Evolutionary conservation across 2,797 vertebrate species (phyloP), one percentile per base, ranked within the genome.

Genomic region (Chelidonichthys spinosus): DNA sequence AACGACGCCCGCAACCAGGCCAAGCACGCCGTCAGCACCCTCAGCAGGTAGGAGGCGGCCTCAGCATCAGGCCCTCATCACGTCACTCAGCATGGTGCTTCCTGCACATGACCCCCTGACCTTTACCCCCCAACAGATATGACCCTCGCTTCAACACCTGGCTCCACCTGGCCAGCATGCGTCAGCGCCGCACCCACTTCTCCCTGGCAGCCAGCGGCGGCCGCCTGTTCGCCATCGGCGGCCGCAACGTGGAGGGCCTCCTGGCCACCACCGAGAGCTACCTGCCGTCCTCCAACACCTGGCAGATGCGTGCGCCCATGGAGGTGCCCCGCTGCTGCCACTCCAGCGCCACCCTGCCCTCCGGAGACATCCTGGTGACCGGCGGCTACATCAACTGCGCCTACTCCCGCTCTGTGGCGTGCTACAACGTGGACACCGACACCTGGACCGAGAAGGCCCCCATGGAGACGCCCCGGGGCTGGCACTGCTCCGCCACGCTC

Each of bases 91-190:
- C 17, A 35, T 32, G 37, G 7, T 7, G 40, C 11, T n/a, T 9
- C 0, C 6, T 69, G 18, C 43, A 17, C 15, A 3, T 14, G n/a
- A 37, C 46, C n/a, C 37, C 39, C 58, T 4, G 60, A 6, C 11
- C 0, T 18, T 76, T 54, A 7, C 0, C 11, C 68, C 63, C 69
- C 76, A 5, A 15, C 86, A 97, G 96, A 83, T 96, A 96, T 0
- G 96, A 97, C 75, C 95, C 96, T 0, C 95, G 95, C 65, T 97
- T 97, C 87, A 95, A 96, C 90, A 95, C 93, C 65, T 96, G 96
- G 96, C 91, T 97, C 58, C 96, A 97, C 85, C 84, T 97, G 87
- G 90, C 94, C 86, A 94, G 94, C 90, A 96, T 96, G 96, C 93
- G 94, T 6, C 96, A 96, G 79, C 93, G 92, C 11, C 95, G 96